Evolutionary conservation across 2,888 invertebrate species (phyloP).

Genomic region (Chloromyia formosa): DNA sequence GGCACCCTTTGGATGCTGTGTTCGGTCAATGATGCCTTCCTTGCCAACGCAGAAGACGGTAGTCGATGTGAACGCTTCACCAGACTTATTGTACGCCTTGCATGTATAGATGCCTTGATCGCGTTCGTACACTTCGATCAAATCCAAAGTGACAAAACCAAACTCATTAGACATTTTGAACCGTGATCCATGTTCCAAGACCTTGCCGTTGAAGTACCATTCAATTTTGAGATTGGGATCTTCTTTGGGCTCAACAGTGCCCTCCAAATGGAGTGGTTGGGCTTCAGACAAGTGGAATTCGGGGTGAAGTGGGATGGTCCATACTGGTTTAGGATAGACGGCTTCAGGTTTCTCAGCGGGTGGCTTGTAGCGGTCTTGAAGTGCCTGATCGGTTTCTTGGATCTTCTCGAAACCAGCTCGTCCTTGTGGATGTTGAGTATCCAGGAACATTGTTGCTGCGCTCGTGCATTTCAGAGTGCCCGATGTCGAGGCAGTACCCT

Average conservation of each 20-base stretch:
- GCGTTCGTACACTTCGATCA: slow-evolving; percentile 90
- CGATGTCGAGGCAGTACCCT: slow-evolving; percentile 89
- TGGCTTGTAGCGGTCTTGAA: slow-evolving; percentile 75
- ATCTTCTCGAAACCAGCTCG: slow-evolving; percentile 88
- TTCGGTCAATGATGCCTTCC: slow-evolving; percentile 83
- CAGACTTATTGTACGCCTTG: slow-evolving; percentile 86
- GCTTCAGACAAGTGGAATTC: slow-evolving; percentile 84
- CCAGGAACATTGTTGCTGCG: slow-evolving; percentile 80
- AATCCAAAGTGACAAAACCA: slow-evolving; percentile 93
- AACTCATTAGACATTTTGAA: slow-evolving; percentile 95
- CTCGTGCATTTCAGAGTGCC: slow-evolving; percentile 87
- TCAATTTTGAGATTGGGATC: slow-evolving; percentile 91
- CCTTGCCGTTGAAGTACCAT: slow-evolving; percentile 94
- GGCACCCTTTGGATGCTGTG: slow-evolving; percentile 95
- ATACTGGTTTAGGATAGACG: slow-evolving; percentile 84
- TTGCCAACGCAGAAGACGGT: slow-evolving; percentile 86
- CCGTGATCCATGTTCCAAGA: slow-evolving; percentile 84
- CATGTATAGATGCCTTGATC: slow-evolving; percentile 95
- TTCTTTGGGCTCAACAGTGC: slow-evolving; percentile 92
- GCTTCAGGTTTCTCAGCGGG: slow-evolving; percentile 77
- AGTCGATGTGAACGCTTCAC: slow-evolving; percentile 92
- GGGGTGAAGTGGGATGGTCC: slow-evolving; percentile 82
- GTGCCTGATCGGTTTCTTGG: slow-evolving; percentile 86
- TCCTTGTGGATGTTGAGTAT: slow-evolving; percentile 96
- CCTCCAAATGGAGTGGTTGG: slow-evolving; percentile 90